Evolutionary conservation across 2,797 vertebrate genomes (phyloP).

Genomic region (Petrocephalus schoutedeni): DNA sequence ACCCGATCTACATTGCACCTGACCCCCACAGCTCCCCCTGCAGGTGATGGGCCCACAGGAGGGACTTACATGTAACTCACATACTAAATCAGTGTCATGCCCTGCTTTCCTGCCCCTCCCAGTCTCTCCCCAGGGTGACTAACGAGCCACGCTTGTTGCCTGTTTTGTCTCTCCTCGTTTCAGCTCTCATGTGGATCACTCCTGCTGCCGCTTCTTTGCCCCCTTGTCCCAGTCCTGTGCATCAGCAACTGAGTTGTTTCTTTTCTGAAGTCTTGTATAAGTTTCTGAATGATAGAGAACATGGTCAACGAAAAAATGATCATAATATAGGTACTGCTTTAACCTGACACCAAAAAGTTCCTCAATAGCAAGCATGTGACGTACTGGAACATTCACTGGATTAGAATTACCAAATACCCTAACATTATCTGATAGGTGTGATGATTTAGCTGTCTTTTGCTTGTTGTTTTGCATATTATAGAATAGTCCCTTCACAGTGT

Average conservation of each 20-base stretch:
- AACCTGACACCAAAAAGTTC: conserved; percentile 7
- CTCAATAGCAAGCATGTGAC: background rate
- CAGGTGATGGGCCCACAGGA: too few species aligned
- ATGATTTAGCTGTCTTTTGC: conserved; percentile 13
- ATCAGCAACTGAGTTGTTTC: background rate
- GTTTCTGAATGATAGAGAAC: background rate
- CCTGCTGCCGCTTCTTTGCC: too few species aligned
- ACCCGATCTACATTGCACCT: too few species aligned
- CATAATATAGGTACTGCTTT: conserved; percentile 8
- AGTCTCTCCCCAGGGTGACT: too few species aligned
- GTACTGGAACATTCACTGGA: conserved; percentile 15
- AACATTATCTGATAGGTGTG: conserved; percentile 8
- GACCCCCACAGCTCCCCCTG: too few species aligned
- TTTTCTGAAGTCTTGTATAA: background rate
- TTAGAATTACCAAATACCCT: conserved; percentile 4
- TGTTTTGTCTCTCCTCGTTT: too few species aligned
- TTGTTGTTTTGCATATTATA: conserved; percentile 15
- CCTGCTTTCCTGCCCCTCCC: too few species aligned
- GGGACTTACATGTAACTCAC: too few species aligned
- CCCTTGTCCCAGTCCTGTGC: too few species aligned
- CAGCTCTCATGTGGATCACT: too few species aligned
- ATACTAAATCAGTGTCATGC: too few species aligned
- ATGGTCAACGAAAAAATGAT: background rate
- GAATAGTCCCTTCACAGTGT: conserved; percentile 3
- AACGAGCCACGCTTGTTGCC: too few species aligned